Base-by-base conservation (phyloP, 2,888 invertebrate species). In the Drosophila diplacantha region DNA sequence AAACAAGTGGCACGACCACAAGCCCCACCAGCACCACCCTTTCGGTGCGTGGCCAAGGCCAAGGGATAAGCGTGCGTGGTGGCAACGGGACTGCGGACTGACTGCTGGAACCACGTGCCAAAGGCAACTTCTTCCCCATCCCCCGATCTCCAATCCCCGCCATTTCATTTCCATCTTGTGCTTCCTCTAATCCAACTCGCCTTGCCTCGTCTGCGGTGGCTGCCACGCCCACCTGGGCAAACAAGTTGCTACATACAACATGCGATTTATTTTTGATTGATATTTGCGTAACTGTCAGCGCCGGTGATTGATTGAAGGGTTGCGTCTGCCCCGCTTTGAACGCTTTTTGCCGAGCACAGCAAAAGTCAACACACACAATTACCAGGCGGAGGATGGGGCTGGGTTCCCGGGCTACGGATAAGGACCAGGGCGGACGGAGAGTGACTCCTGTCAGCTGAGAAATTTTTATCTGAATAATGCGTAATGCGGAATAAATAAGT, bases 201-300 rank as follows among this genome's bases (percentile, higher is more conserved):
- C 22, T n/a, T 9, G 9, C 22, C 39, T 20, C 34, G 61, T 61
- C 61, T 61, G 61, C 61, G 61, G 61, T 41, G 22, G 18, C 63
- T 54, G 58, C 73, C 68, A 60, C 74, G 64, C 64, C 80, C 65
- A 72, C 64, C 81, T 81, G 83, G 81, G 53, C 83, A 81, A 83
- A 78, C 76, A 78, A 77, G 56, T 73, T 67, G 73, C 75, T 61
- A 78, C 81, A 76, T 67, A 69, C 65, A 71, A 79, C 74, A 83
- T 83, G 71, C 81, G 83, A 83, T 78, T 78, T 78, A 78, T 83
- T 75, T 78, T 78, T 78, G 78, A 83, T 83, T 78, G 83, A 78
- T 78, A 78, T 78, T 78, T 78, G 83, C 78, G 83, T 81, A 78
- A 83, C 81, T 81, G 78, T 78, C 78, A 78, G 71, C 81, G 69